Conservation (phyloP, 2,888 invertebrate species). For the Drosophila mimica region DNA sequence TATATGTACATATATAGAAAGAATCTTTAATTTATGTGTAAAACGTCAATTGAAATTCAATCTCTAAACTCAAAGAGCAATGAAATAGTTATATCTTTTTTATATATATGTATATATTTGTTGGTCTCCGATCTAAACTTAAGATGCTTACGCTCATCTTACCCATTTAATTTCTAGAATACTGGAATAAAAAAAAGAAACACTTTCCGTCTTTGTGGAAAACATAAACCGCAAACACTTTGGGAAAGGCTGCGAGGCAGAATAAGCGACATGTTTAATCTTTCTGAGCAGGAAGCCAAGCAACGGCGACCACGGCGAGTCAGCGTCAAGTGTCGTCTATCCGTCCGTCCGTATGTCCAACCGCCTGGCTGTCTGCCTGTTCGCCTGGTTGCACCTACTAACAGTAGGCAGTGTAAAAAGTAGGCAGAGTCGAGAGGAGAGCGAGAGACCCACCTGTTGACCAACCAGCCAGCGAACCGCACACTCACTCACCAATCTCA, state of each 20-base stretch:
- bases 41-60: neutral
- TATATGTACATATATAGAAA: neutral
- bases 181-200: slow-evolving; percentile 47
- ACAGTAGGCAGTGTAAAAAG: slow-evolving; percentile 41
- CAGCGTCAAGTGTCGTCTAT: slow-evolving; percentile 48
- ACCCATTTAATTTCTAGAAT: neutral
- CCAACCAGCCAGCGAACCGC: slow-evolving; percentile 21
- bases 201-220: slow-evolving; percentile 73
- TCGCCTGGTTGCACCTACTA: slow-evolving; percentile 55
- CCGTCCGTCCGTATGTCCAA: slow-evolving; percentile 21
- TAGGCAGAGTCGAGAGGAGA: slow-evolving; percentile 9
- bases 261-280: slow-evolving; percentile 70
- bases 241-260: slow-evolving; percentile 58
- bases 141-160: neutral
- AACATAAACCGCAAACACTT: slow-evolving; percentile 62
- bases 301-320: slow-evolving; percentile 53
- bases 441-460: slow-evolving; percentile 9
- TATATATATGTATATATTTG: neutral
- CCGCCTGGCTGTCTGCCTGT: slow-evolving; percentile 11
- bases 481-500: slow-evolving; percentile 24
- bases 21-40: neutral
- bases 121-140: neutral
- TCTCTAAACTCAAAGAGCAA: neutral
- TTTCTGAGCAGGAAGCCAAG: slow-evolving; percentile 74
- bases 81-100: neutral